Evolutionary conservation across 2,113 vertebrate genomes (phyloP), one percentile per base, ranked within the genome.

Genomic region (Pelobates fuscus): DNA sequence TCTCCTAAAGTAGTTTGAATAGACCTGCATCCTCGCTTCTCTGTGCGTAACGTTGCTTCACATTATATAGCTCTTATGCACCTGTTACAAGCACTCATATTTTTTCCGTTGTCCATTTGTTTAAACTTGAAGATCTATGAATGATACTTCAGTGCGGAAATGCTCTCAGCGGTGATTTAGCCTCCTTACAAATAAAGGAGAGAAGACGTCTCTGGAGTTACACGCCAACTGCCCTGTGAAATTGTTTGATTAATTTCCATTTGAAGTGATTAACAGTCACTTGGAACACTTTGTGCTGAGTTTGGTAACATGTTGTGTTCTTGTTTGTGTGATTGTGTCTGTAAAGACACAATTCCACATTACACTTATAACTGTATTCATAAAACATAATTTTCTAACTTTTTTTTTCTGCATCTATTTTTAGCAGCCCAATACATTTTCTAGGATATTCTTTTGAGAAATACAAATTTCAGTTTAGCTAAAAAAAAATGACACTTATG

Each of bases 1-100:
- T 88, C 85, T 82, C 82, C 83, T 86, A 83, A 87, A 90, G 87
- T 88, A 84, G 89, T 89, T 86, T 86, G 84, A 86, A 86, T 85
- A 86, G 83, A 78, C 80, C 86, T 85, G 10, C n/a, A 79, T 85
- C 65, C 83, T 30, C 30, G 58, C 81, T 88, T 77, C 79, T 71
- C 23, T 1, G 6, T 82, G 66, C 74, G 67, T 80, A 80, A 82
- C 62, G 78, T 37, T 67, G 71, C 67, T 46, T 60, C 5, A 44
- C 79, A 25, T 83, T 68, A 41, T 74, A 23, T 58, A 43, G 18
- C 29, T 29, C 17, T 30, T 20, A 17, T 27, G 15, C 60, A 37
- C 60, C 60, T 37, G 60, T 37, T 23, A 7, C 30, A 32, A 8
- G 21, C 12, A 17, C 29, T 37, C 58, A 15, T 65, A 68, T 84